Percentiles rank a stretch among this genome's conserved stretches.
Conservation (phyloP, 1,140 invertebrate species). For the Drosophila bipectinata region DNA sequence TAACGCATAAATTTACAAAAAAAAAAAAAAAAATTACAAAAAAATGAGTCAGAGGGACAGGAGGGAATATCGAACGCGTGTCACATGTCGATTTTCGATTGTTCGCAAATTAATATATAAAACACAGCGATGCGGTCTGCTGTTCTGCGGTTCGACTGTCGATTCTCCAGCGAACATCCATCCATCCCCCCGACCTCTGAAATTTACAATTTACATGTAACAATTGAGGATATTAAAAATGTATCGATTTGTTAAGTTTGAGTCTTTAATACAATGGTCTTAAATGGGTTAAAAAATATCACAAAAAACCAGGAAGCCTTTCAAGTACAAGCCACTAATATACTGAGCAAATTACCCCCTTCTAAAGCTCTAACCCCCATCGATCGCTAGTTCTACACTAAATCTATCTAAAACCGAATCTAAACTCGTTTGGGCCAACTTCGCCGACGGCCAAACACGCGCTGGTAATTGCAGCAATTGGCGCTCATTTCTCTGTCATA, state of each 20-base stretch:
- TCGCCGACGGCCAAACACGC: conserved; percentile 67
- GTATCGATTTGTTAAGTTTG: conserved; percentile 36
- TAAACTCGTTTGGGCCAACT: conserved; percentile 44
- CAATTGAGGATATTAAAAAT: conserved; percentile 46
- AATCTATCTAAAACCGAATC: conserved; percentile 42
- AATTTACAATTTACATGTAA: conserved; percentile 35
- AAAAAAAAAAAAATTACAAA: conserved; percentile 14
- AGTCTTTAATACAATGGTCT: not conserved
- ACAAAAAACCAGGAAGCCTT: not conserved
- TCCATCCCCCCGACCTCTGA: not conserved
- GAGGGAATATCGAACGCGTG: conserved; percentile 58
- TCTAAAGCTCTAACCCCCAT: conserved; percentile 4
- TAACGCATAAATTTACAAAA: conserved; percentile 82
- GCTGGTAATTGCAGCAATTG: conserved; percentile 77
- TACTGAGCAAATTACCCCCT: conserved; percentile 23
- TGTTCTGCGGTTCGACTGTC: conserved; percentile 21
- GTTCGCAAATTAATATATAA: conserved; percentile 83
- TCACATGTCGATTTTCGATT: conserved; percentile 83
- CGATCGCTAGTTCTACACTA: conserved; percentile 22
- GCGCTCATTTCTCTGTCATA: conserved; percentile 78
- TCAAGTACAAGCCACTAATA: not conserved
- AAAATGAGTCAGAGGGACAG: conserved; percentile 29
- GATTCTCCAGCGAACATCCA: not conserved
- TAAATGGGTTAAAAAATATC: too few species aligned
- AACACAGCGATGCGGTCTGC: conserved; percentile 56